These are phyloP conservation scores for Pseudochirops cupreus DNA, from an alignment of 2,797 vertebrate genomes.

Conservation along the genomic window DNA sequence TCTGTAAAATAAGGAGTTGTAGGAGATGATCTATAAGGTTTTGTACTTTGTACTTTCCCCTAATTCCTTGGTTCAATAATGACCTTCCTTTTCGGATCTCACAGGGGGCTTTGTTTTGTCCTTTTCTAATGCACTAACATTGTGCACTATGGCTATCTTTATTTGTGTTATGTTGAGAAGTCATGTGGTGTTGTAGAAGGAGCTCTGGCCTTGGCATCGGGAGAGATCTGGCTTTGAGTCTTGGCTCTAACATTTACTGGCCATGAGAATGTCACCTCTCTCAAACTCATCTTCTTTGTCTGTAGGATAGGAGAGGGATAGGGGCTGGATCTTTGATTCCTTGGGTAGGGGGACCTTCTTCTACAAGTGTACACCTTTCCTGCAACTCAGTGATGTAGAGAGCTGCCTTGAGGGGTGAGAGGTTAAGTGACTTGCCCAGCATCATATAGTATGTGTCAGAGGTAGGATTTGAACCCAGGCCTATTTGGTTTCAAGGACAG, in stretches of 20 bases:
- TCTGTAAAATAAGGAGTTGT: not conserved
- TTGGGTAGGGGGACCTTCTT: not conserved
- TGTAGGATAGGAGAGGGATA: not conserved
- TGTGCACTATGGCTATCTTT: not conserved
- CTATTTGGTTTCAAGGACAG: not conserved
- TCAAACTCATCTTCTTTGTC: not conserved
- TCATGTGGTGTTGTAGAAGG: not conserved
- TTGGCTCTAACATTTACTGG: not conserved
- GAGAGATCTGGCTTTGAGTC: not conserved
- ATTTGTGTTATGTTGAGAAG: not conserved
- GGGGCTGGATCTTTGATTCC: not conserved
- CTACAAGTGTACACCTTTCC: not conserved
- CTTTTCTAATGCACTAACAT: not conserved
- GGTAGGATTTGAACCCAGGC: not conserved
- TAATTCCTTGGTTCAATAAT: not conserved
- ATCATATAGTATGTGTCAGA: not conserved
- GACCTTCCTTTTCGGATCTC: not conserved
- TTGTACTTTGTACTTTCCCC: not conserved
- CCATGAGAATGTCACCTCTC: not conserved
- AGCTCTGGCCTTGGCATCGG: not conserved
- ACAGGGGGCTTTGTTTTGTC: not conserved
- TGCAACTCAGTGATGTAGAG: not conserved
- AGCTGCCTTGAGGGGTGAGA: not conserved
- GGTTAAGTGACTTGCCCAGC: not conserved
- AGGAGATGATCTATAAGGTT: not conserved